phyloP scores from a whole-genome alignment of 2,113 vertebrate genomes.

The Perca schrenkii region DNA sequence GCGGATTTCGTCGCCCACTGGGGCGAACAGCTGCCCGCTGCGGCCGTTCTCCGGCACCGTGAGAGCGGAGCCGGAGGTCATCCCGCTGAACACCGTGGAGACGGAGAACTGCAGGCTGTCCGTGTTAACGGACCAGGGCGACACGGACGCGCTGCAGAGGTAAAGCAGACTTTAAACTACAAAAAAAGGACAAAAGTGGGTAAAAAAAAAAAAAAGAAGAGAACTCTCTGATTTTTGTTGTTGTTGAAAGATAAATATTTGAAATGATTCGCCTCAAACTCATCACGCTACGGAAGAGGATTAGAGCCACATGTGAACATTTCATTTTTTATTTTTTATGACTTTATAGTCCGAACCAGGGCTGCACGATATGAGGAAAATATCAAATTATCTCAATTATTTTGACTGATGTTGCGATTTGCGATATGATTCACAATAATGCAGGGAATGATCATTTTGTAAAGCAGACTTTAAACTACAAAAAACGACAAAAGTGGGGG shows the following conservation, averaged over 20 bases:
- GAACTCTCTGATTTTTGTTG: too few species aligned
- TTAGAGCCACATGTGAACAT: too few species aligned
- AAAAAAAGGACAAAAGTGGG: neutral
- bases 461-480: too few species aligned
- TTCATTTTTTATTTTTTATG: too few species aligned
- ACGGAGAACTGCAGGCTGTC: conserved; percentile 76
- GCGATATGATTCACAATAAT: too few species aligned
- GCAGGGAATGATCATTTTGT: too few species aligned
- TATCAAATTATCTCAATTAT: too few species aligned
- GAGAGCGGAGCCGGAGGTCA: conserved; percentile 84
- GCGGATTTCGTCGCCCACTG: conserved; percentile 88
- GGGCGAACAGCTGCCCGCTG: conserved; percentile 80
- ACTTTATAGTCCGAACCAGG: too few species aligned
- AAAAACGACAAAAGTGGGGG: too few species aligned
- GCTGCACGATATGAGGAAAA: too few species aligned
- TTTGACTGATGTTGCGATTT: too few species aligned
- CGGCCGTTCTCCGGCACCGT: conserved; percentile 88
- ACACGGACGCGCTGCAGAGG: conserved; percentile 44
- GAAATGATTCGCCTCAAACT: neutral
- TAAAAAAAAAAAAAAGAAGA: too few species aligned
- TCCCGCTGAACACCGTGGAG: conserved; percentile 78
- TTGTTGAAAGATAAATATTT: neutral
- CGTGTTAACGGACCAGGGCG: conserved; percentile 64
- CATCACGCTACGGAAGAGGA: neutral
- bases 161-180: neutral